These are phyloP conservation scores for Noctilio leporinus DNA, from an alignment of 2,113 vertebrate species.

Conservation along the genomic window DNA sequence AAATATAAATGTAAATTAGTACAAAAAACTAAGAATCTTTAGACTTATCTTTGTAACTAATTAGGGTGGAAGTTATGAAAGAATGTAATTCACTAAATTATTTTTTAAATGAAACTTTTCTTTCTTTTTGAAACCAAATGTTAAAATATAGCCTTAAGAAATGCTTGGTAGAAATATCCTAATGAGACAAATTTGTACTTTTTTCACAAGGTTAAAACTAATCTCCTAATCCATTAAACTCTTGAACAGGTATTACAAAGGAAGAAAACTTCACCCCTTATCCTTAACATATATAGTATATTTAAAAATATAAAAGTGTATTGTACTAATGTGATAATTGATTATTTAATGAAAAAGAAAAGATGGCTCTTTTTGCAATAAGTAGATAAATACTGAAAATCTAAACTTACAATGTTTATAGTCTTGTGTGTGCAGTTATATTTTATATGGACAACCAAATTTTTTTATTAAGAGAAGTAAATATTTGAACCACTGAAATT, in stretches of 20 bases:
- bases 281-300: conserved; percentile 84
- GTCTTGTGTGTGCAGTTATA: conserved; percentile 82
- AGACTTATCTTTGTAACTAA: conserved; percentile 87
- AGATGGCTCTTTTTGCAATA: conserved; percentile 86
- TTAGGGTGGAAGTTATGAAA: conserved; percentile 83
- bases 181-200: conserved; percentile 83
- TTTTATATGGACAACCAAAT: conserved; percentile 80
- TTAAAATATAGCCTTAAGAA: conserved; percentile 85
- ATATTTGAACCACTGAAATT: conserved; percentile 75
- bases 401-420: conserved; percentile 81
- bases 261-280: conserved; percentile 79
- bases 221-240: conserved; percentile 83
- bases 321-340: conserved; percentile 86
- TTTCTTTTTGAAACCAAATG: conserved; percentile 87
- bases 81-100: conserved; percentile 89
- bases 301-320: conserved; percentile 85
- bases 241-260: conserved; percentile 82
- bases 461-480: conserved; percentile 76
- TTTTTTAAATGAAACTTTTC: conserved; percentile 83
- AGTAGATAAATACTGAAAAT: conserved; percentile 85
- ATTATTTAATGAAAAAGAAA: conserved; percentile 86
- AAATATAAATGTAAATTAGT: conserved; percentile 86
- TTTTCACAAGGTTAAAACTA: conserved; percentile 81
- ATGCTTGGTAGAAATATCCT: conserved; percentile 81
- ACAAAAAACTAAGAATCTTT: conserved; percentile 81